Evolutionary conservation across 2,888 invertebrate species (phyloP).

Genomic region (Ormia ochracea): DNA sequence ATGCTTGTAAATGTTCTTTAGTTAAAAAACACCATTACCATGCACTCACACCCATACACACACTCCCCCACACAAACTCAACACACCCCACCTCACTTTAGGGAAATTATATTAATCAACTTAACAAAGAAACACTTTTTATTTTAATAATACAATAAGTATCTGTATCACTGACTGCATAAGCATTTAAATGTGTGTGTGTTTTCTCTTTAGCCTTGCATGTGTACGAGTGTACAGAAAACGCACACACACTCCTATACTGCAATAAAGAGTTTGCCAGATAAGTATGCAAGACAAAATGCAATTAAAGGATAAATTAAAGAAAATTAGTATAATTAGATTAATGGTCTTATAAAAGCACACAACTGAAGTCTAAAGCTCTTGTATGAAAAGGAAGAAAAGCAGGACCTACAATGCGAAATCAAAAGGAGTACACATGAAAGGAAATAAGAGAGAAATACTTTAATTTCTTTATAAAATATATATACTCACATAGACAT

Average conservation of each 20-base stretch:
- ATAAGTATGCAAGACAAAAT: conserved; percentile 60
- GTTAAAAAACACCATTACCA: background rate
- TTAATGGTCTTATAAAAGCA: conserved; percentile 58
- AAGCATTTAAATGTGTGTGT: background rate
- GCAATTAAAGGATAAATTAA: conserved; percentile 62
- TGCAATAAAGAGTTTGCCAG: conserved; percentile 7
- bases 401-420: conserved; percentile 1
- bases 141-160: conserved; percentile 32
- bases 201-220: background rate
- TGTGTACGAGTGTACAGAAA: background rate
- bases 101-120: conserved; percentile 60
- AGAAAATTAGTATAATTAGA: conserved; percentile 62
- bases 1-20: conserved; percentile 1
- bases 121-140: conserved; percentile 46
- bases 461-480: conserved; percentile 38
- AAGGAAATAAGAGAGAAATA: background rate
- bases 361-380: conserved; percentile 24
- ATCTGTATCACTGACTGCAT: conserved; percentile 3
- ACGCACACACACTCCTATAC: background rate
- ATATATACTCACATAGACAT: background rate
- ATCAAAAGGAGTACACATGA: background rate
- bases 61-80: no score
- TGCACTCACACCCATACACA: background rate
- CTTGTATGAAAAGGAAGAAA: background rate
- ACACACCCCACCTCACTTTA: conserved; percentile 20